These are phyloP conservation scores for Petrophora chlorosata DNA, from an alignment of 2,888 invertebrate genomes.

Conservation along the genomic window DNA sequence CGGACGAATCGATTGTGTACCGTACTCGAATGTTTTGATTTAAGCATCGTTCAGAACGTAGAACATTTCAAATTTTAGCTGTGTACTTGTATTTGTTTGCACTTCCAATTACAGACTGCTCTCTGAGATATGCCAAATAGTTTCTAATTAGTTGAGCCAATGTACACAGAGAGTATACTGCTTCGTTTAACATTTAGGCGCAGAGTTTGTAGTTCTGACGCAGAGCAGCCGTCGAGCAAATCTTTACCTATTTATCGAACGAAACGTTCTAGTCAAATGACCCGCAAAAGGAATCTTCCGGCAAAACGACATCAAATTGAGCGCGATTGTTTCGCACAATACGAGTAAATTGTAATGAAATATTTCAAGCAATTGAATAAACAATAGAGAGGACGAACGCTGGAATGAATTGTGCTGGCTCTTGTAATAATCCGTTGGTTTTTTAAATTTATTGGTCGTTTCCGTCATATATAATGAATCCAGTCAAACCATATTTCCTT, in stretches of 20 bases:
- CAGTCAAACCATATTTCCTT: slow-evolving; percentile 7
- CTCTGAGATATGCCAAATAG: slow-evolving; percentile 22
- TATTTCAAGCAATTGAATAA: slow-evolving; percentile 57
- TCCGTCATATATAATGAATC: slow-evolving; percentile 27
- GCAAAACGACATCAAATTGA: slow-evolving; percentile 42
- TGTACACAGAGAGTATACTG: slow-evolving; percentile 17
- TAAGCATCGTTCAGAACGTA: slow-evolving; percentile 21
- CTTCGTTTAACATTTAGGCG: background rate
- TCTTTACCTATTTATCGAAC: slow-evolving; percentile 26
- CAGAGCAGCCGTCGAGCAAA: slow-evolving; percentile 11
- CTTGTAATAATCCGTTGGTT: slow-evolving; percentile 27
- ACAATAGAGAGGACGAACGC: slow-evolving; percentile 40
- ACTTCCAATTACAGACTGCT: slow-evolving; percentile 20
- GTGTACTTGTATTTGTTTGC: slow-evolving; percentile 16
- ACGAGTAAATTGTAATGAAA: slow-evolving; percentile 56
- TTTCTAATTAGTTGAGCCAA: slow-evolving; percentile 28
- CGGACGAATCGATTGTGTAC: slow-evolving; percentile 40
- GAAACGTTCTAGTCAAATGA: slow-evolving; percentile 48
- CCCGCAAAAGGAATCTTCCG: slow-evolving; percentile 43
- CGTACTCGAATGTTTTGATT: slow-evolving; percentile 29
- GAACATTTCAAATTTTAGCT: slow-evolving; percentile 11
- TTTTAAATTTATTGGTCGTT: slow-evolving; percentile 33
- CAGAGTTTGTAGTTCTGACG: slow-evolving; percentile 7
- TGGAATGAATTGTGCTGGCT: slow-evolving; percentile 34
- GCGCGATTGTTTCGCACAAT: slow-evolving; percentile 61